Percentiles rank a stretch among this genome's conserved stretches.
Evolutionary conservation across 2,888 invertebrate genomes (phyloP).

Genomic region (Scaptomyza tumidula): DNA sequence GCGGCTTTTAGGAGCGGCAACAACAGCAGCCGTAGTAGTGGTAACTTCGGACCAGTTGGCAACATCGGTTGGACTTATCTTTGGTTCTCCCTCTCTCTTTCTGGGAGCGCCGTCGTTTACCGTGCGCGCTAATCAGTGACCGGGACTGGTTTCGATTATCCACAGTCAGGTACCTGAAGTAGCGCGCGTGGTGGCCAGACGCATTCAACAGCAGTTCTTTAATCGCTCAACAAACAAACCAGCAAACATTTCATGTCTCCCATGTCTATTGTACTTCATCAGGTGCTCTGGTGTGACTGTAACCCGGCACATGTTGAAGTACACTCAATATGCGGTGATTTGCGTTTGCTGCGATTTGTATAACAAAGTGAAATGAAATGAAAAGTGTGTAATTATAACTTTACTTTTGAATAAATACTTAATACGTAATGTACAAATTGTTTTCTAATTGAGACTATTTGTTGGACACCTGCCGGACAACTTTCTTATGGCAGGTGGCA

Average conservation of each 20-base stretch:
- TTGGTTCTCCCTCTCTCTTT: constrained; percentile 6
- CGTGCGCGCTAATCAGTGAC: constrained; percentile 96
- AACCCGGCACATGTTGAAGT: constrained; percentile 99
- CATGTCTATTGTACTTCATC: constrained; percentile 99
- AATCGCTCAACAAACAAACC: neutral
- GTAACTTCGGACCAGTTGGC: constrained; percentile 38
- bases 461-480: neutral
- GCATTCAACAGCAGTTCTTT: constrained; percentile 22
- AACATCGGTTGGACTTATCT: constrained; percentile 59
- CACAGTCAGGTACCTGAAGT: constrained; percentile 99
- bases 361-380: neutral
- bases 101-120: constrained; percentile 82
- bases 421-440: neutral
- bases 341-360: constrained; percentile 28
- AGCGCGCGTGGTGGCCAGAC: constrained; percentile 93
- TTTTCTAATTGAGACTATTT: constrained; percentile 5
- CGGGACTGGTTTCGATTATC: constrained; percentile 88
- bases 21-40: constrained; percentile 11
- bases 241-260: constrained; percentile 86
- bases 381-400: constrained; percentile 1
- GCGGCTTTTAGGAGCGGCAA: constrained; percentile 27
- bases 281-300: constrained; percentile 97
- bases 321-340: constrained; percentile 95
- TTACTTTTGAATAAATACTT: constrained; percentile 22
- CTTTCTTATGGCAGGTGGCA: constrained; percentile 18